Evolutionary conservation across 2,888 invertebrate genomes (phyloP), one percentile per base, ranked within the genome.

Genomic region (Xestoiulus laeticollis): DNA sequence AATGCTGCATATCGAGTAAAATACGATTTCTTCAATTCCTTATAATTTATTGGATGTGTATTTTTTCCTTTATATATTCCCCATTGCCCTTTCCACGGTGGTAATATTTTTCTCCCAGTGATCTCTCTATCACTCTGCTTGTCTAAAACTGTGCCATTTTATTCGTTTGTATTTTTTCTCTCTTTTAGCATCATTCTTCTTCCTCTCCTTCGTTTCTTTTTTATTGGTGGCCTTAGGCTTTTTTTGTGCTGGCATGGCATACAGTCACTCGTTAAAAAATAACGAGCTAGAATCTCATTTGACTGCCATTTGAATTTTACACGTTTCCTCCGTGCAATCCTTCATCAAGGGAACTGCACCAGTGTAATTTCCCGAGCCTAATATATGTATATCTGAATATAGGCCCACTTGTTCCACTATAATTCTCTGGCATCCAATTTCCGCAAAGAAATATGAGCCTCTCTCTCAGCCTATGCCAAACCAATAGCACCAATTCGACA

Each of bases 381-480:
- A 84, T 68, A 68, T 68, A 68, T 68, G 68, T 22, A 68, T 68
- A 68, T 68, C 68, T 68, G 68, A 10, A 68, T 68, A 68, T 68
- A 68, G 68, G 44, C 48, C 48, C 48, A 59, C 53, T 86, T 86
- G 59, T 59, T 86, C 38, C 53, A 86, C 86, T 86, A 86, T 86
- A 86, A 86, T 68, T 86, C 86, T 86, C 68, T 53, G 32, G 86
- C 86, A 86, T 86, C 86, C 86, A 86, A 86, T 86, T 86, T 86
- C 86, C 86, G 68, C n/a, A 30, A 86, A 86, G 86, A 86, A 86
- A 86, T 86, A 86, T 53, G 86, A 86, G 86, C 32, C 26, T 59
- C 32, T n/a, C n/a, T 53, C 16, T 16, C 48, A 48, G n/a, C 59
- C 26, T 22, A 68, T 68, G 26, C 68, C 26, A 26, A n/a, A 16